Percentiles rank a stretch among this genome's conserved stretches.
Evolutionary conservation across 2,888 invertebrate genomes (phyloP).

Genomic region (Acleris holmiana): DNA sequence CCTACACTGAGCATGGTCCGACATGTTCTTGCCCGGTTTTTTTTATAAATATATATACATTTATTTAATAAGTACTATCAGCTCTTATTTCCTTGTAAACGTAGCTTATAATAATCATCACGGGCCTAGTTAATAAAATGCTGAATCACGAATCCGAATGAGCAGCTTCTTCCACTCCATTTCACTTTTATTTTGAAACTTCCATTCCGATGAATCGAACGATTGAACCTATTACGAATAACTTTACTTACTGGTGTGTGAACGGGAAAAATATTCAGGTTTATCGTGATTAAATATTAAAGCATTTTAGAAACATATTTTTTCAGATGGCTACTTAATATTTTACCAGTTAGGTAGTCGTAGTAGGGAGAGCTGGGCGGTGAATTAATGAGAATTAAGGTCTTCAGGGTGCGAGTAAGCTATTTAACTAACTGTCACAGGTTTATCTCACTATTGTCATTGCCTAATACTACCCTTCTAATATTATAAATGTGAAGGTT

Average conservation of each 20-base stretch:
- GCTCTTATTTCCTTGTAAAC: not conserved
- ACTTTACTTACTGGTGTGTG: conserved; percentile 64
- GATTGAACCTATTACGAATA: conserved; percentile 73
- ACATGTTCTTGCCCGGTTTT: no score
- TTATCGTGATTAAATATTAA: conserved; percentile 41
- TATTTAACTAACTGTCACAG: no score
- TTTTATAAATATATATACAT: no score
- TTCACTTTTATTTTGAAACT: conserved; percentile 76
- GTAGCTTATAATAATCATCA: conserved; percentile 12
- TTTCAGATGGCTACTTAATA: not conserved
- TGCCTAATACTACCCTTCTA: no score
- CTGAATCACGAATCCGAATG: conserved; percentile 68
- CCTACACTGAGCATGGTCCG: no score
- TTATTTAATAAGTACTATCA: no score
- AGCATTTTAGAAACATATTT: conserved; percentile 8
- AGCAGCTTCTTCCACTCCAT: conserved; percentile 72
- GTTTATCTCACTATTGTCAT: no score
- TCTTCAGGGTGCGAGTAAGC: no score
- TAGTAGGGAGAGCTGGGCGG: no score
- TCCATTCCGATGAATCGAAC: conserved; percentile 69
- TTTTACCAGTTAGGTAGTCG: no score
- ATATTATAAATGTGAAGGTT: no score
- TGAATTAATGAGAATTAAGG: no score
- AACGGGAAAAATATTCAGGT: conserved; percentile 61
- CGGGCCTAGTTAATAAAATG: conserved; percentile 57